Evolutionary conservation across 2,113 vertebrate genomes (phyloP), one percentile per base, ranked within the genome.

Genomic region (Numenius arquata): DNA sequence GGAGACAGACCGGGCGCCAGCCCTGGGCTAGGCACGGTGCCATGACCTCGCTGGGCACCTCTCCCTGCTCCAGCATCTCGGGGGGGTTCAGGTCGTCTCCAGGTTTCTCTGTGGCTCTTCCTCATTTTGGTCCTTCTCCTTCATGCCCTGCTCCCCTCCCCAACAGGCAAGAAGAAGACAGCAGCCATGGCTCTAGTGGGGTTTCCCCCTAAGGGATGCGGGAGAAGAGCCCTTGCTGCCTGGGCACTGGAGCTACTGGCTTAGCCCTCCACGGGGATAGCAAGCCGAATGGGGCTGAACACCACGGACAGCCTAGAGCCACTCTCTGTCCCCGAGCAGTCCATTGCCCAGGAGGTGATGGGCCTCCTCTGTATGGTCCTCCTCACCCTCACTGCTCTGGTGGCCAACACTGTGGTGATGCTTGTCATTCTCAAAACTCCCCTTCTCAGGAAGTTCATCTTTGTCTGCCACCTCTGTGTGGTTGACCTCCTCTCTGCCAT

Each of bases 401-500:
- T 99, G 75, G 98, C 98, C 94, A 99, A 99, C 95, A 97, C 97
- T 0, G 98, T 98, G 19, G 98, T 99, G 76, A 96, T 99, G 94
- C 94, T 98, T 0, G 98, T 98, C 76, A 98, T 99, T 65, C 96
- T 99, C 40, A 99, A 98, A 96, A 99, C 99, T 0, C 98, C 99
- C 5, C 98, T 99, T 40, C 98, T 99, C 85, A 98, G 98, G 78
- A 99, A 99, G 83, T 99, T 99, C 87, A 97, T 98, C 95, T 99
- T 99, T 7, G 98, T 99, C 81, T 98, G 98, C 95, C 99, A 99
- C 93, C 98, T 99, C 93, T 99, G 99, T 21, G 88, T 98, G 4
- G 99, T 99, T 15, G 99, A 99, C 96, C 98, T 99, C 80, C 97
- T 99, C 93, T 99, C 98, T 26, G 99, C 99, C 75, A 97, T 99